These are phyloP conservation scores for Scrobipalpa atriplicella DNA, from an alignment of 2,888 invertebrate genomes.

Conservation along the genomic window DNA sequence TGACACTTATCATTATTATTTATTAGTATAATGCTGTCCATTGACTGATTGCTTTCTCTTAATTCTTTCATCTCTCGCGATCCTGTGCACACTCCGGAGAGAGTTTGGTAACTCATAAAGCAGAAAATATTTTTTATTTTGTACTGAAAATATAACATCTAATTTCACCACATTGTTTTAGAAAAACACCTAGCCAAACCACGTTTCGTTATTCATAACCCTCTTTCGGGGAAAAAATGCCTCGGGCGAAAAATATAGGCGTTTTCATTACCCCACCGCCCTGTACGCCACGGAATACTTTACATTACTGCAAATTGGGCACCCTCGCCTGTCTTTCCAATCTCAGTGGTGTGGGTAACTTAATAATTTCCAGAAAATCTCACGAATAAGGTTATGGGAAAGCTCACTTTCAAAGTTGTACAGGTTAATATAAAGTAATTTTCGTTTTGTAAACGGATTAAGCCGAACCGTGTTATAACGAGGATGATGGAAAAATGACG, in stretches of 20 bases:
- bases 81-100: too few relatives aligned
- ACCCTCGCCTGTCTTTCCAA: constrained; percentile 44
- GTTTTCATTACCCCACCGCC: constrained; percentile 44
- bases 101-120: too few relatives aligned
- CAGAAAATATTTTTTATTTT: neutral
- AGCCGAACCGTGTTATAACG: neutral
- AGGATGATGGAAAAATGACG: neutral
- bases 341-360: constrained; percentile 44
- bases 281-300: constrained; percentile 51
- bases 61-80: too few relatives aligned
- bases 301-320: constrained; percentile 66
- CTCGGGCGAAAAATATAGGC: constrained; percentile 25
- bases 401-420: constrained; percentile 14
- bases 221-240: constrained; percentile 19
- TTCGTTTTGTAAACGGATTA: constrained; percentile 35
- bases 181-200: constrained; percentile 1
- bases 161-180: neutral
- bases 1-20: too few relatives aligned
- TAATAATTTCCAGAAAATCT: constrained; percentile 57
- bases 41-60: too few relatives aligned
- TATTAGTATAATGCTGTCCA: too few relatives aligned
- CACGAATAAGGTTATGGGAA: constrained; percentile 35
- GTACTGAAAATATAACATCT: neutral
- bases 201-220: constrained; percentile 23
- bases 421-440: constrained; percentile 39